Evolutionary conservation across 1,140 invertebrate species (phyloP).

Genomic region (Tetragonula clypearis): DNA sequence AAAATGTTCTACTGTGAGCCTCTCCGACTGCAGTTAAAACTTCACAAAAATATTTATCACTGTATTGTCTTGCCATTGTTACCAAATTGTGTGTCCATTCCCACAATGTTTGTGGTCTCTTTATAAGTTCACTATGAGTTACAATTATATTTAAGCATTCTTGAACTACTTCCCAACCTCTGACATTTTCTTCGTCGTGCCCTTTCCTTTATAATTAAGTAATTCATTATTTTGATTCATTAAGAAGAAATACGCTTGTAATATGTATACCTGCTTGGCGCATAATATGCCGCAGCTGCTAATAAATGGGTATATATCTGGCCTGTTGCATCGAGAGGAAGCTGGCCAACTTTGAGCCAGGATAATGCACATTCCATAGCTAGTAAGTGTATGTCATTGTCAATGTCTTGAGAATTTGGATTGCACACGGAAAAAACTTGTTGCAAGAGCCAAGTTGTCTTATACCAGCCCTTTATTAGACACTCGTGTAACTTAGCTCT

Average conservation of each 20-base stretch:
- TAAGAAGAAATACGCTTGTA: too few relatives aligned
- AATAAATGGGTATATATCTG: conserved; percentile 75
- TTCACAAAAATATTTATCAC: conserved; percentile 71
- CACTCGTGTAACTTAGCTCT: conserved; percentile 57
- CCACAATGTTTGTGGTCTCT: conserved; percentile 72
- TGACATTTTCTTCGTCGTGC: conserved; percentile 60
- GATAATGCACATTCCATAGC: conserved; percentile 73
- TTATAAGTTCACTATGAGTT: conserved; percentile 67
- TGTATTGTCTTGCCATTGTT: conserved; percentile 68
- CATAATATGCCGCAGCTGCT: conserved; percentile 73
- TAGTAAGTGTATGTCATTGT: conserved; percentile 68
- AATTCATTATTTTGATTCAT: background rate
- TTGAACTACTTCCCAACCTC: conserved; percentile 72
- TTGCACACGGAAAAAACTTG: conserved; percentile 75
- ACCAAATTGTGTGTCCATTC: conserved; percentile 74
- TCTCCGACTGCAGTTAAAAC: conserved; percentile 77
- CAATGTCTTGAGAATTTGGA: conserved; percentile 51
- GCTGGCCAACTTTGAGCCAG: conserved; percentile 74
- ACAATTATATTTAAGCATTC: conserved; percentile 75
- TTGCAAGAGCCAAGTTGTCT: conserved; percentile 72
- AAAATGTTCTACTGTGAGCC: conserved; percentile 71
- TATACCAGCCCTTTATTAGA: conserved; percentile 72
- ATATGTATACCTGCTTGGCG: conserved; percentile 69
- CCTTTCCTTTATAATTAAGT: conserved; percentile 45
- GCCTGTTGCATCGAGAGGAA: conserved; percentile 72